Evolutionary conservation across 2,113 vertebrate genomes (phyloP), one percentile per base, ranked within the genome.

Genomic region (Heterochromis multidens): DNA sequence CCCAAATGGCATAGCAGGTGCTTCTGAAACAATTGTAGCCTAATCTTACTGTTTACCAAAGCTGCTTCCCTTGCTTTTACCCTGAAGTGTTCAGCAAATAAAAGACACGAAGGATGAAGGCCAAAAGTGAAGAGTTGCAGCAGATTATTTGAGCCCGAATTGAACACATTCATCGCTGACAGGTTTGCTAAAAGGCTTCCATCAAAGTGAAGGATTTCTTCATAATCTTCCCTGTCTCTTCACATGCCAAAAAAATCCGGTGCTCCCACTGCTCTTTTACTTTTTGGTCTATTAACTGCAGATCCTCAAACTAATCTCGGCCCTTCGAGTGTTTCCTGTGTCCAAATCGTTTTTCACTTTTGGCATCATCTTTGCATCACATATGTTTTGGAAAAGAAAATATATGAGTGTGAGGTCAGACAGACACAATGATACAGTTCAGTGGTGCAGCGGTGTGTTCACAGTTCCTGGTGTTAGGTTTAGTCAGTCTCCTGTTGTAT

Each of bases 1-100:
- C 23, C 31, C 76, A 43, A 72, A 82, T 90, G 90, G 91, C 90
- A 91, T 77, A 93, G 90, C 94, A 94, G 95, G 95, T 95, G 95
- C 89, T 92, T 93, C 83, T 81, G 87, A 88, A 93, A 93, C 89
- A 92, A 94, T 87, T 57, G 85, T 74, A 79, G 83, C 88, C 74
- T 84, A 89, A 88, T 35, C 72, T 88, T 86, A 87, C 81, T 92
- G 84, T 93, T 94, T 93, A 90, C 88, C 56, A 21, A 85, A 89
- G 80, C 89, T 83, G 82, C 79, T 81, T 83, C 60, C 81, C 27
- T 14, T 80, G 81, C 56, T 89, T 89, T 89, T 82, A 87, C 61
- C 56, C 78, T 85, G 84, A 86, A 93, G 90, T 86, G 83, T 72
- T 92, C 58, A 17, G 62, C 86, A 90, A 93, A 89, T 85, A 87